Base-by-base conservation (phyloP, 1,140 invertebrate genomes). In the Anastrepha ludens region DNA sequence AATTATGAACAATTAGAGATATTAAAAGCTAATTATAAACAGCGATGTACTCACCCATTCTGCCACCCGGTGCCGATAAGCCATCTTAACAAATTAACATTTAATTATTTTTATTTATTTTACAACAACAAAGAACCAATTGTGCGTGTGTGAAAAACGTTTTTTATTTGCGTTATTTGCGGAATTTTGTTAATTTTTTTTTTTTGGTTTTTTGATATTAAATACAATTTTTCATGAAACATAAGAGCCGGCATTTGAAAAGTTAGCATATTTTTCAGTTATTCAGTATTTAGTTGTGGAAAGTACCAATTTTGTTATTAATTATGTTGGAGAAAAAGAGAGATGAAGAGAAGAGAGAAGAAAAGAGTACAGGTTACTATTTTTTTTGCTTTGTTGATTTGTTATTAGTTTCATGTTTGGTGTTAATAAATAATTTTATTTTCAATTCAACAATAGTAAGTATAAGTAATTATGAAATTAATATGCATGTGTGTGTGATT, bases 51-150 rank as follows among this genome's bases (percentile, higher is more conserved):
- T 92, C 90, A 92, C 91, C 91, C 91, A 92, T 92, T 92, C 91
- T 92, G 89, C 91, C 91, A 92, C 91, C 91, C 86, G 91, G 90
- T 90, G 91, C 91, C 86, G 91, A 90, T 91, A 92, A 92, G 90
- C 91, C 91, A 92, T 91, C 91, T 91, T 92, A 90, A 92, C 55
- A 62, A 50, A 65, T 87, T 87, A 50, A 81, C 44, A 74, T 17
- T 74, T 55, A 81, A 55, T 81, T 62, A 62, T 13, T 55, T 55
- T 55, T 55, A 13, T 62, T 81, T 81, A 55, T 55, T 81, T 47
- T 81, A 81, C 74, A 81, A 81, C 15, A 81, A 55, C 47, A 81
- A 81, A 81, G 9, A 55, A 81, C 74, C 74, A 81, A 81, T 81
- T 50, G 44, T 81, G 74, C 20, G 11, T 47, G 39, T 55, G 47